phyloP scores from a whole-genome alignment of 2,113 vertebrate species.

The Lichenostomus cassidix region DNA sequence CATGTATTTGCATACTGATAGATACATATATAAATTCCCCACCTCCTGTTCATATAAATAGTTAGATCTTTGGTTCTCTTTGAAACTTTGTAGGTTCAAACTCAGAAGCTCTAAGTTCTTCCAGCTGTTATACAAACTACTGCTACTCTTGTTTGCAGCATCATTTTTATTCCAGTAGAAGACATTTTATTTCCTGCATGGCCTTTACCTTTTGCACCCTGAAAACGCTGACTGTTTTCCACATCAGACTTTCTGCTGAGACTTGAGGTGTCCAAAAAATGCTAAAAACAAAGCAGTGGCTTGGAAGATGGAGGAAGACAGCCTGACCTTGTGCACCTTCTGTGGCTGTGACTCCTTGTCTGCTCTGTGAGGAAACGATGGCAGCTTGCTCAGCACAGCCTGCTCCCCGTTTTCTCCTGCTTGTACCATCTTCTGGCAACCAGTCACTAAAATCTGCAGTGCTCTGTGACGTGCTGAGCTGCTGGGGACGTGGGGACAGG shows the following conservation, averaged over 20 bases:
- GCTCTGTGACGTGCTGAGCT: not conserved
- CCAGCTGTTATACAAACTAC: not conserved
- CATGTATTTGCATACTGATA: not conserved
- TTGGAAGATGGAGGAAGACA: not conserved
- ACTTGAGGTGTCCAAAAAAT: not conserved
- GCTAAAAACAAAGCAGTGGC: not conserved
- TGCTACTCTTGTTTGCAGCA: not conserved
- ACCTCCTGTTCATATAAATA: not conserved
- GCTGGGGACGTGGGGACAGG: not conserved
- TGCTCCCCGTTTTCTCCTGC: not conserved
- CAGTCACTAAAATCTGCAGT: constrained; percentile 3
- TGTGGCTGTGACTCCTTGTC: not conserved
- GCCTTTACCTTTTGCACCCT: not conserved
- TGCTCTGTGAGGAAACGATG: not conserved
- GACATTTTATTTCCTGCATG: not conserved
- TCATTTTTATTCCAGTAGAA: not conserved
- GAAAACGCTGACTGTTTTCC: not conserved
- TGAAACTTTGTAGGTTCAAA: not conserved
- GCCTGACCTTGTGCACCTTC: constrained; percentile 21
- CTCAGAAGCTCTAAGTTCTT: not conserved
- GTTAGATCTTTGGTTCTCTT: not conserved
- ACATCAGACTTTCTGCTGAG: not conserved
- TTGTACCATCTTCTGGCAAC: constrained; percentile 1
- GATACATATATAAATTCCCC: not conserved
- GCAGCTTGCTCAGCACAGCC: not conserved